Conservation (phyloP, 2,797 vertebrate species). For the Macropus fuliginosus region DNA sequence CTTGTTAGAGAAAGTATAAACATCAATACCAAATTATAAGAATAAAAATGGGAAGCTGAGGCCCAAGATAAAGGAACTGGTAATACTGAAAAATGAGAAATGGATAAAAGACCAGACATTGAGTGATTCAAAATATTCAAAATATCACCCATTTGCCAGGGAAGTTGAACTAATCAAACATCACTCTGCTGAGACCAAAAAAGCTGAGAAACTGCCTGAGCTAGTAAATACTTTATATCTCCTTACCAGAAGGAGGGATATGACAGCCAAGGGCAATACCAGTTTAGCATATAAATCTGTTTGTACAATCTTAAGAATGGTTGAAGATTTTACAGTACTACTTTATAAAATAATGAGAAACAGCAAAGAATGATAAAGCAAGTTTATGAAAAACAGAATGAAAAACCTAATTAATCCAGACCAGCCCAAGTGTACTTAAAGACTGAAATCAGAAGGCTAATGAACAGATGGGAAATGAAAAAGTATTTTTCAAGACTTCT, state of each 20-base stretch:
- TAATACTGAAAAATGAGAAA: background rate
- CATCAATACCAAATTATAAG: background rate
- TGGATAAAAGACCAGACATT: background rate
- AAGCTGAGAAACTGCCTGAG: background rate
- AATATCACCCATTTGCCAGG: background rate
- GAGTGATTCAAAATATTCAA: background rate
- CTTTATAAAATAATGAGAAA: conserved; percentile 3
- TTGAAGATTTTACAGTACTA: background rate
- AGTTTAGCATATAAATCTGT: background rate
- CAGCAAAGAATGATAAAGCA: background rate
- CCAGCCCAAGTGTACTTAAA: background rate
- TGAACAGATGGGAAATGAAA: background rate
- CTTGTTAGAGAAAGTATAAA: background rate
- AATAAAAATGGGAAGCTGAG: background rate
- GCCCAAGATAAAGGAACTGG: background rate
- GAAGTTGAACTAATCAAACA: background rate
- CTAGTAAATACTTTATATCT: background rate
- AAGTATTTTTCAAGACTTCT: background rate
- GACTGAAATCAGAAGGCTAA: background rate
- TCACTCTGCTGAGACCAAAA: background rate
- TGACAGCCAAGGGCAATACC: background rate
- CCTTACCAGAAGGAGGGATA: background rate
- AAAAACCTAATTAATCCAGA: background rate
- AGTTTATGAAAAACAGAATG: background rate
- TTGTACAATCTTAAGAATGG: background rate